These are phyloP conservation scores for Calephelis virginiensis DNA, from an alignment of 1,140 invertebrate species.

Conservation along the genomic window DNA sequence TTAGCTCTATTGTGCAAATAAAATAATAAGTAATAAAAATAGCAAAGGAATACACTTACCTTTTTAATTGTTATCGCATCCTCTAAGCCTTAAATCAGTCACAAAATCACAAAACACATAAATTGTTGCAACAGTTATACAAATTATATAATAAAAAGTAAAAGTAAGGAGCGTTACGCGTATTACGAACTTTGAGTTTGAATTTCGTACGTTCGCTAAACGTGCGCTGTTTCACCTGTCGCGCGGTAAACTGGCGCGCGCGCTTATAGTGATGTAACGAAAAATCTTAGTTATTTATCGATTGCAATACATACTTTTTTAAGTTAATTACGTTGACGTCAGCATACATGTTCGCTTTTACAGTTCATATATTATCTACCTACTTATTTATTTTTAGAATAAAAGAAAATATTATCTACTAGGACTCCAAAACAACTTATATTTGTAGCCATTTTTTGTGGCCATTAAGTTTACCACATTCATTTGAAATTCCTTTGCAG, in stretches of 20 bases:
- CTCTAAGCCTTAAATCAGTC: slow-evolving; percentile 3
- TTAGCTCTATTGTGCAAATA: slow-evolving; percentile 8
- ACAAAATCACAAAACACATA: slow-evolving; percentile 37
- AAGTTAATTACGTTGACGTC: too few relatives aligned
- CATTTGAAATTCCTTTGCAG: too few relatives aligned
- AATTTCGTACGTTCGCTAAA: slow-evolving; percentile 34
- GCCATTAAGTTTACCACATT: too few relatives aligned
- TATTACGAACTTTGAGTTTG: slow-evolving; percentile 46
- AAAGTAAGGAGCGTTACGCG: slow-evolving; percentile 47
- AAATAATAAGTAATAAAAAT: background rate
- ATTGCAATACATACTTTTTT: background rate
- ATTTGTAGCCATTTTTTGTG: too few relatives aligned
- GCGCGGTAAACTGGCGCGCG: slow-evolving; percentile 44
- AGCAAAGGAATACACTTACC: background rate
- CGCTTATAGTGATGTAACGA: slow-evolving; percentile 36
- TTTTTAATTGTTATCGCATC: slow-evolving; percentile 6
- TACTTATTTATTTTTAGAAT: too few relatives aligned
- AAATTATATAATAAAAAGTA: slow-evolving; percentile 56
- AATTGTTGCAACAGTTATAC: slow-evolving; percentile 28
- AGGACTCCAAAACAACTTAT: too few relatives aligned
- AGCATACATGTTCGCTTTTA: too few relatives aligned
- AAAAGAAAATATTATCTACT: too few relatives aligned
- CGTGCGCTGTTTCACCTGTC: slow-evolving; percentile 58
- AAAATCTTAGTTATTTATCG: slow-evolving; percentile 3
- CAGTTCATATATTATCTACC: too few relatives aligned